phyloP scores from a whole-genome alignment of 1,140 invertebrate species.

The Metaphire vulgaris region DNA sequence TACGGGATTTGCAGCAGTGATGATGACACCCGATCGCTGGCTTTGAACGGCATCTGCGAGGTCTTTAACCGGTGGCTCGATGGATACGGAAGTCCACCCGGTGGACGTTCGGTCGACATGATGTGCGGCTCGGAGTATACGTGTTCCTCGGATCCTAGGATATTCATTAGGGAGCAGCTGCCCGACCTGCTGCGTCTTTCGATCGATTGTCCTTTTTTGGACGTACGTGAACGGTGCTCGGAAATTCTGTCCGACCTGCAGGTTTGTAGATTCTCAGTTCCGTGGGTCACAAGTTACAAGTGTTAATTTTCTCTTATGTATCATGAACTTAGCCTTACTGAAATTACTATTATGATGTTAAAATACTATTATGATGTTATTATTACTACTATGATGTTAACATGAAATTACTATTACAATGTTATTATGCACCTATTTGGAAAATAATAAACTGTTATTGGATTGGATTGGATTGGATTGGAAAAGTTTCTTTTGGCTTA shows the following conservation, averaged over 20 bases:
- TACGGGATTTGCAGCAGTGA: constrained; percentile 37
- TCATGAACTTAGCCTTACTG: too few relatives aligned
- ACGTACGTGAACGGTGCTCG: constrained; percentile 36
- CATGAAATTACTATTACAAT: too few relatives aligned
- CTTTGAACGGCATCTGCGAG: constrained; percentile 33
- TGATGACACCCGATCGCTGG: constrained; percentile 33
- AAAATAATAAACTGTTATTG: too few relatives aligned
- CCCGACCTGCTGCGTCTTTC: constrained; percentile 39
- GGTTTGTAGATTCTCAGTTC: too few relatives aligned
- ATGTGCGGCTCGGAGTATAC: background rate
- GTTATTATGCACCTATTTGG: too few relatives aligned
- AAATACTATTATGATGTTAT: too few relatives aligned
- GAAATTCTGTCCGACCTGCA: constrained; percentile 37
- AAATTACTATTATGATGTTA: too few relatives aligned
- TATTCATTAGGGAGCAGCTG: constrained; percentile 35
- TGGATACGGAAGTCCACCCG: constrained; percentile 40
- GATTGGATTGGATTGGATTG: too few relatives aligned
- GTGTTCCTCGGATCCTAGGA: background rate
- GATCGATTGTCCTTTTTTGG: constrained; percentile 40
- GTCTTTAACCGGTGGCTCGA: constrained; percentile 40
- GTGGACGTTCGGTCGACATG: constrained; percentile 6
- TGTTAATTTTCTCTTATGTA: too few relatives aligned
- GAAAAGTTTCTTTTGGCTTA: too few relatives aligned
- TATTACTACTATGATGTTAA: too few relatives aligned
- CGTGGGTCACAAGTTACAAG: too few relatives aligned